Evolutionary conservation across 2,113 vertebrate genomes (phyloP), one percentile per base, ranked within the genome.

Genomic region (Synchiropus splendidus): DNA sequence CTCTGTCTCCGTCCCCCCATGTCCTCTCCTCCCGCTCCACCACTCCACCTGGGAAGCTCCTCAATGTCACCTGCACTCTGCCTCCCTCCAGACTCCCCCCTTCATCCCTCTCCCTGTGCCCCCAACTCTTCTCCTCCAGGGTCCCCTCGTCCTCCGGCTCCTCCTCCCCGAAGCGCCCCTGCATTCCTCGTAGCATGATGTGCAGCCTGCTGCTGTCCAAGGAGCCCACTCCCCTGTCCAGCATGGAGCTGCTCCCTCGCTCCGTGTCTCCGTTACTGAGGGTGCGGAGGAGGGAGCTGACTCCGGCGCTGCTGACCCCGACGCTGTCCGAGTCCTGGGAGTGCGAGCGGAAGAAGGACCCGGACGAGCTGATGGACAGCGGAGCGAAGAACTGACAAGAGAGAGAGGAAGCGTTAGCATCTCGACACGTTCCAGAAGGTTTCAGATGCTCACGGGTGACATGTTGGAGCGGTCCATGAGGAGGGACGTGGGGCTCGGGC

Each of bases 291-390:
- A 94, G 89, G 78, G 87, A 91, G 80, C 91, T 95, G 84, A 97
- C 88, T 64, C 94, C 91, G 63, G 92, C 85, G 79, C 91, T 95
- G 80, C 89, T 91, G 83, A 93, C 82, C 77, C 91, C 88, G 58
- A 89, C 82, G 76, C 89, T 94, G 77, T 93, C 97, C 82, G 90
- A 93, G 80, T 98, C 92, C 88, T 95, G 92, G 87, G 91, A 91
- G 83, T 92, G 92, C 71, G 93, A 92, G 83, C 93, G 91, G 87
- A 92, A 98, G 89, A 94, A 98, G 62, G 90, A 91, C 77, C 91
- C 89, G 47, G 92, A 47, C 31, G 76, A 87, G 69, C 90, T 87
- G 72, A 96, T 87, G 77, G 90, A 91, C 87, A 95, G 74, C 52
- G 93, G 90, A 61, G 90, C 84, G 86, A 92, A 87, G 87, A 92